Percentiles rank a stretch among this genome's conserved stretches.
Conservation (phyloP, 2,113 vertebrate species). For the Elachura formosa region DNA sequence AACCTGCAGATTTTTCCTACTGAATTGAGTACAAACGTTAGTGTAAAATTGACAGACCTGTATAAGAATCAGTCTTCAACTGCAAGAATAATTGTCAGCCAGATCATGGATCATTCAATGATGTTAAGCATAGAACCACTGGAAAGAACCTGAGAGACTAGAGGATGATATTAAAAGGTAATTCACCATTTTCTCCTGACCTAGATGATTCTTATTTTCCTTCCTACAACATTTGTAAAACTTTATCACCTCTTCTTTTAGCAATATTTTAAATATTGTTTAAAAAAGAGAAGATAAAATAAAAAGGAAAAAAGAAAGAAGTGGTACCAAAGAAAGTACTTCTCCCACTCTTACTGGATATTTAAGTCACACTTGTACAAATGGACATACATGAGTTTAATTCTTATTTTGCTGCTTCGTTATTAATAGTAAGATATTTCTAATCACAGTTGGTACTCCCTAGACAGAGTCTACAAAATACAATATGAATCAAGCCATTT, state of each 20-base stretch:
- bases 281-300: neutral
- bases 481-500: conserved; percentile 16
- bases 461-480: neutral
- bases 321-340: neutral
- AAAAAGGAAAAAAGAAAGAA: neutral
- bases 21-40: neutral
- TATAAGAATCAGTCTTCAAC: neutral
- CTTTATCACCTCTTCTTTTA: neutral
- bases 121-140: neutral
- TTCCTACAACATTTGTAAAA: neutral
- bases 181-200: neutral
- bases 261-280: neutral
- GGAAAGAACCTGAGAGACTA: neutral
- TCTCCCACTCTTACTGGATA: neutral
- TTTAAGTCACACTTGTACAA: neutral
- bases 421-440: neutral
- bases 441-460: neutral
- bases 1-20: neutral
- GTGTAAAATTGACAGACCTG: neutral
- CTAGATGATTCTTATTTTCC: neutral
- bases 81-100: neutral
- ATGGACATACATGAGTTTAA: neutral
- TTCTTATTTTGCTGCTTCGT: neutral
- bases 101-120: neutral
- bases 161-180: neutral